Evolutionary conservation across 2,888 invertebrate genomes (phyloP), one percentile per base, ranked within the genome.

Genomic region (Blomia tropicalis): DNA sequence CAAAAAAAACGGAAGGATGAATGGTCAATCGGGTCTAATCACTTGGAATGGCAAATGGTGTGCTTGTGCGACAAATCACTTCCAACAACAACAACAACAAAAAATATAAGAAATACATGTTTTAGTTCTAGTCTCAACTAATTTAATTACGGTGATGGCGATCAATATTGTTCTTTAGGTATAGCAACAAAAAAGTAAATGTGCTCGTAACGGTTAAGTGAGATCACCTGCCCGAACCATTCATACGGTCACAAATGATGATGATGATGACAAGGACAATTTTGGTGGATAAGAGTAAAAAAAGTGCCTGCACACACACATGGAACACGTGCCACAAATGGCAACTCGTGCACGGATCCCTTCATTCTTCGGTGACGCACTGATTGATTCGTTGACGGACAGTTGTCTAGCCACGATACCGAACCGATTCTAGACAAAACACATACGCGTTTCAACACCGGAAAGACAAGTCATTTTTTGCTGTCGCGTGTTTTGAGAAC

Each of bases 191-290:
- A n/a, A n/a, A n/a, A n/a, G n/a, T n/a, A 47, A 47, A 47, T n/a
- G 51, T 47, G 51, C 51, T 11, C 51, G 51, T 47, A 47, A 47
- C 51, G 51, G 51, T 14, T 19, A 25, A 47, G 7, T 47, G 51
- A 47, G 51, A 47, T 47, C 51, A 47, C 51, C 51, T 47, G 51
- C 23, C 22, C n/a, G 51, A 19, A 11, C 51, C 22, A 14, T 7
- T 19, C 51, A 27, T 11, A n/a, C n/a, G n/a, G n/a, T n/a, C n/a
- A n/a, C n/a, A n/a, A n/a, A n/a, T n/a, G n/a, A n/a, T n/a, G n/a
- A 47, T 47, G 51, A 47, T n/a, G 51, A 47, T 47, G 51, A 47
- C 51, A 47, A 47, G 51, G 51, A 47, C 51, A 47, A 47, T 47
- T 47, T 47, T n/a, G n/a, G n/a, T n/a, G 36, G 51, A 7, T 14